Conservation (phyloP, 2,797 vertebrate genomes). For the Clarias platycephalus region DNA sequence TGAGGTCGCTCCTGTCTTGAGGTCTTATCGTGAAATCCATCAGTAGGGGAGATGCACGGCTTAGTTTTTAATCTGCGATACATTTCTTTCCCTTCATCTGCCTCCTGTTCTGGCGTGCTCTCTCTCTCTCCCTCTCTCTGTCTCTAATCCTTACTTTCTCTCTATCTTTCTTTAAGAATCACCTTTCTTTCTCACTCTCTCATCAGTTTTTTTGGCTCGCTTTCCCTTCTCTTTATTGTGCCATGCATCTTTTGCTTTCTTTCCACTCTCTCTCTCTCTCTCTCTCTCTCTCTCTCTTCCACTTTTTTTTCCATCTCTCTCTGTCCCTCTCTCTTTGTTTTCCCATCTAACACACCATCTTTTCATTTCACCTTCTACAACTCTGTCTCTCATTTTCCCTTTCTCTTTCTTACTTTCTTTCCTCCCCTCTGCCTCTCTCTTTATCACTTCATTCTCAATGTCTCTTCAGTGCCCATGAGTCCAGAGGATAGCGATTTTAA, state of each 20-base stretch:
- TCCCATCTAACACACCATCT: background rate
- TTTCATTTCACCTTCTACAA: background rate
- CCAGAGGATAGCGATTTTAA: background rate
- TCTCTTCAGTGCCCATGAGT: background rate
- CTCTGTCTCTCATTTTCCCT: background rate
- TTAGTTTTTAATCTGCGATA: background rate
- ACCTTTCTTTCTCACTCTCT: background rate
- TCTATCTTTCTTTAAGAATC: too few relatives aligned
- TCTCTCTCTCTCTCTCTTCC: background rate
- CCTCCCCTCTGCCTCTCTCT: too few relatives aligned
- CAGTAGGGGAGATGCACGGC: background rate
- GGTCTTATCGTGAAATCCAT: background rate
- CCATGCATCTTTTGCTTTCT: background rate
- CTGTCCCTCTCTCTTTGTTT: background rate
- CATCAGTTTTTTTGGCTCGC: background rate
- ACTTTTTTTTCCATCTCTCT: background rate
- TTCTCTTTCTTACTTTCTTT: background rate
- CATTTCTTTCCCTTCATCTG: background rate
- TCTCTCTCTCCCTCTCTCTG: background rate
- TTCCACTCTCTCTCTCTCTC: background rate
- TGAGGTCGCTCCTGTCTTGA: background rate
- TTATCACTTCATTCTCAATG: background rate
- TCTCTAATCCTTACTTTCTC: background rate
- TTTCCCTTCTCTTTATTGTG: background rate
- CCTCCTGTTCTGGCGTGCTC: background rate